These are phyloP conservation scores for Noturus placidus DNA, from an alignment of 2,113 vertebrate genomes.

Conservation along the genomic window DNA sequence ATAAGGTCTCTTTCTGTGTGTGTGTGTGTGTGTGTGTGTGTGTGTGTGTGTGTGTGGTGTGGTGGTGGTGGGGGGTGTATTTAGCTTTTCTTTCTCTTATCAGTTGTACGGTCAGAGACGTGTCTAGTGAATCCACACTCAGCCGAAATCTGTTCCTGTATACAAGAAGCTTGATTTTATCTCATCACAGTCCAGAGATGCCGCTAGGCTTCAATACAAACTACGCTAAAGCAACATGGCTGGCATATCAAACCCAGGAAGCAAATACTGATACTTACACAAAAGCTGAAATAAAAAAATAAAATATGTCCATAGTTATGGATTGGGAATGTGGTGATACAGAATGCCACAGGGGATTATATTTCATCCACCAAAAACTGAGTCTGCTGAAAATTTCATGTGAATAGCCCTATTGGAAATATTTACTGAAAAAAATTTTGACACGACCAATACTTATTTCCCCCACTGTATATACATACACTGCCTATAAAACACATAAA, in stretches of 20 bases:
- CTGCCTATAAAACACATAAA: too few species aligned
- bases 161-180: neutral
- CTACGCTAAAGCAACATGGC: neutral
- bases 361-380: neutral
- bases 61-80: neutral
- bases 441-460: too few species aligned
- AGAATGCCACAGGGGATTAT: neutral
- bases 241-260: neutral
- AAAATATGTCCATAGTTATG: neutral
- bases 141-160: neutral
- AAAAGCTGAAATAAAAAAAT: neutral
- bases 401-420: too few species aligned
- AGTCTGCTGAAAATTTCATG: neutral
- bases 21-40: neutral
- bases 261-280: slow-evolving; percentile 22
- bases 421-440: too few species aligned
- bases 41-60: neutral
- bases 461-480: too few species aligned
- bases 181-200: neutral
- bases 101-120: neutral
- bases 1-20: neutral
- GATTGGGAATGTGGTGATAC: neutral
- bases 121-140: neutral
- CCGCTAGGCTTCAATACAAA: neutral
- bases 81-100: slow-evolving; percentile 6